These are phyloP conservation scores for Acanthococcus lagerstroemiae DNA, from an alignment of 2,888 invertebrate species.

Conservation along the genomic window DNA sequence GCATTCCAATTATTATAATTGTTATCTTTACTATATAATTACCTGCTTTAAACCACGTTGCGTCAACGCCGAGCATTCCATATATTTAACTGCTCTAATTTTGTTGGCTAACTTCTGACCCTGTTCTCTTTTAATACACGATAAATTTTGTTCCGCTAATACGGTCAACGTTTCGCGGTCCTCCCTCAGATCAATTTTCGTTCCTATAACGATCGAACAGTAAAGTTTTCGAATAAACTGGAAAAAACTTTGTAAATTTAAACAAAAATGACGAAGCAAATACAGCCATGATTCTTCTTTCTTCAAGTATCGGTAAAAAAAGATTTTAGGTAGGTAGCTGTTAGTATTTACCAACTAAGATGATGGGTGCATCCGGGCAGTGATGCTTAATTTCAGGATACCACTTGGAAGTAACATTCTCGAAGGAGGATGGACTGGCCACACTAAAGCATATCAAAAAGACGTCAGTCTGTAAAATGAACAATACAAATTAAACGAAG, in stretches of 20 bases:
- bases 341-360: conserved; percentile 75
- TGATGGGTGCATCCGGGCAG: conserved; percentile 97
- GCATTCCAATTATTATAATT: too few species aligned
- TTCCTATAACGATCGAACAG: conserved; percentile 51
- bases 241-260: too few species aligned
- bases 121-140: conserved; percentile 93
- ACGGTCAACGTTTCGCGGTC: conserved; percentile 89
- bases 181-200: conserved; percentile 97
- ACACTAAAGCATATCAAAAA: conserved; percentile 99
- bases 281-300: neutral
- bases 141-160: conserved; percentile 85
- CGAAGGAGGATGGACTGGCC: conserved; percentile 97
- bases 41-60: conserved; percentile 92
- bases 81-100: conserved; percentile 96
- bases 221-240: too few species aligned
- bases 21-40: conserved; percentile 10
- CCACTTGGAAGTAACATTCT: conserved; percentile 99
- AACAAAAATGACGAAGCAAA: neutral
- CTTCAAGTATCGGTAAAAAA: neutral
- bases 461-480: conserved; percentile 73
- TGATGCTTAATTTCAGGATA: conserved; percentile 99
- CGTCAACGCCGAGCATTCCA: conserved; percentile 98
- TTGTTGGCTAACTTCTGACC: conserved; percentile 97
- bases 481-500: neutral
- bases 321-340: neutral